Conservation (phyloP, 2,888 invertebrate species). For the Dolichomitus sp. region DNA sequence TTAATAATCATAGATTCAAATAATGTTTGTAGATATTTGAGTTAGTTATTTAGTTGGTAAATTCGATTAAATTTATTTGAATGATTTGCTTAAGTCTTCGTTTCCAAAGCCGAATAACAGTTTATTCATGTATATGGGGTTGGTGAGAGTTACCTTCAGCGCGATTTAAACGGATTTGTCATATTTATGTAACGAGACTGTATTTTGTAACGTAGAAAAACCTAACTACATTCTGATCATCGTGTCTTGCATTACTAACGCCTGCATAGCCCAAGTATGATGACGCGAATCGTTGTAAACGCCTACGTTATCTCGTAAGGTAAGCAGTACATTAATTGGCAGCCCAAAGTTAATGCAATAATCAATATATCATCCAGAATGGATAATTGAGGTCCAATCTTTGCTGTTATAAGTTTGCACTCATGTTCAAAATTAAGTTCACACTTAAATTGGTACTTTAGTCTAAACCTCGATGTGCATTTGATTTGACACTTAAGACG, state of each 20-base stretch:
- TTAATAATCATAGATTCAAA: neutral
- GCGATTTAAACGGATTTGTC: slow-evolving; percentile 36
- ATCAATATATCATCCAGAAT: neutral
- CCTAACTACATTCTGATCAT: slow-evolving; percentile 56
- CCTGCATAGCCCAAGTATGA: slow-evolving; percentile 47
- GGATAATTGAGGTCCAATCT: no score
- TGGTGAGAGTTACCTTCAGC: slow-evolving; percentile 23
- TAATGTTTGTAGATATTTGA: neutral
- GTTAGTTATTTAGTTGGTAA: neutral
- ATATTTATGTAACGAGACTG: slow-evolving; percentile 51
- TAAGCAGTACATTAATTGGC: slow-evolving; percentile 44
- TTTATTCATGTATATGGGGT: neutral
- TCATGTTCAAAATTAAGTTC: neutral
- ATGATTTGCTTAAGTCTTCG: neutral
- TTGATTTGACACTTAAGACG: no score
- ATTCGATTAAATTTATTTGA: neutral
- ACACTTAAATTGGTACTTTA: neutral
- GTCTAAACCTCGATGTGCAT: no score
- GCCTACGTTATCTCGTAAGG: slow-evolving; percentile 36
- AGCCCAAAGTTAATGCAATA: neutral
- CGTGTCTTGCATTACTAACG: slow-evolving; percentile 55
- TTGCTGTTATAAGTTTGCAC: neutral
- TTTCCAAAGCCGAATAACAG: slow-evolving; percentile 3
- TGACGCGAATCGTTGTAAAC: slow-evolving; percentile 42
- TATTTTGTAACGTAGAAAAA: slow-evolving; percentile 55